phyloP scores from a whole-genome alignment of 2,113 vertebrate species.

The Mormyrus lacerda region DNA sequence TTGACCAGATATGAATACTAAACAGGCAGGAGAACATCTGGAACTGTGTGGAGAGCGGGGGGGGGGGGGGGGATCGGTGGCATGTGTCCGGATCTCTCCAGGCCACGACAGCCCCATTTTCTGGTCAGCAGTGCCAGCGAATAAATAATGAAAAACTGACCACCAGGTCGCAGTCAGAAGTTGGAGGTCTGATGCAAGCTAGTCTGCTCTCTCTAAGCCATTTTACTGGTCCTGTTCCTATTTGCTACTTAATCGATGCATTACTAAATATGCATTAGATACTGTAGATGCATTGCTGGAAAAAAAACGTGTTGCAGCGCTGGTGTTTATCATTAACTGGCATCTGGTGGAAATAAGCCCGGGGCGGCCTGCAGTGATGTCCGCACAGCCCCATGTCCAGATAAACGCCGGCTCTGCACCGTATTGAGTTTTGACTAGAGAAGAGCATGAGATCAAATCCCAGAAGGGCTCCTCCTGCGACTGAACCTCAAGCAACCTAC shows the following conservation, averaged over 20 bases:
- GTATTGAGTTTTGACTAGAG: background rate
- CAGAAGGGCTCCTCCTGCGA: background rate
- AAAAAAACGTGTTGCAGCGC: background rate
- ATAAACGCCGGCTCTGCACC: background rate
- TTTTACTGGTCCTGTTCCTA: background rate
- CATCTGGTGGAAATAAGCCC: background rate
- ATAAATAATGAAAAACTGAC: background rate
- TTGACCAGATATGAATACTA: background rate
- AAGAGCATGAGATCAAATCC: background rate
- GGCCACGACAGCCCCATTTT: background rate
- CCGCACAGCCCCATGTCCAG: background rate
- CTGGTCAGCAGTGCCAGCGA: background rate
- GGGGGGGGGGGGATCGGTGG: background rate
- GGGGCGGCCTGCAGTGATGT: background rate
- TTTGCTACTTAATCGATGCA: background rate
- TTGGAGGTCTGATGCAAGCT: background rate
- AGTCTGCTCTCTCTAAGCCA: background rate
- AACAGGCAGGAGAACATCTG: background rate
- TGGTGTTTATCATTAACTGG: background rate
- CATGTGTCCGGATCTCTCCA: background rate
- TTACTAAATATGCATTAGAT: constrained; percentile 8
- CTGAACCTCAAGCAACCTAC: background rate
- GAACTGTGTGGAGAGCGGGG: background rate
- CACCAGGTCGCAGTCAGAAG: background rate
- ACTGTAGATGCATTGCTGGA: background rate